phyloP scores from a whole-genome alignment of 2,797 vertebrate species.

The Acomys russatus region DNA sequence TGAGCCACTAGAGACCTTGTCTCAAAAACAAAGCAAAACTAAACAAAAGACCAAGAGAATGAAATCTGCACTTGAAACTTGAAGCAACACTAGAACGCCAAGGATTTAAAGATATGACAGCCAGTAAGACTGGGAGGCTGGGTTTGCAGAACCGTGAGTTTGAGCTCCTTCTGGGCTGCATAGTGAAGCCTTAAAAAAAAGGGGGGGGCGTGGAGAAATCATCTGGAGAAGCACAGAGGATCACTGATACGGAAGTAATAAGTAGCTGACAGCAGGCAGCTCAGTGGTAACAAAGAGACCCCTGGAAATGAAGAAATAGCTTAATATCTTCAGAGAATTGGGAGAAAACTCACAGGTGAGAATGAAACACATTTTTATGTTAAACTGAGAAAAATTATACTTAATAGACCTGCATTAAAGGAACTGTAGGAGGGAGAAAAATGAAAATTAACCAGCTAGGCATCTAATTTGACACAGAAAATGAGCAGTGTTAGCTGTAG shows the following conservation, averaged over 20 bases:
- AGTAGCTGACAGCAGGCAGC: not conserved
- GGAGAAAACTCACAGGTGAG: slow-evolving; percentile 14
- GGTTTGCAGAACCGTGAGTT: not conserved
- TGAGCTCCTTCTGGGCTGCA: too few relatives aligned
- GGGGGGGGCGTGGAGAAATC: not conserved
- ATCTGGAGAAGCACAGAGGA: not conserved
- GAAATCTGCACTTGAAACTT: not conserved
- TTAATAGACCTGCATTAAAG: slow-evolving; percentile 16
- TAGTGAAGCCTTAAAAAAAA: not conserved
- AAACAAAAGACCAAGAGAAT: not conserved
- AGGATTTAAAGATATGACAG: not conserved
- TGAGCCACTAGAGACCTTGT: not conserved
- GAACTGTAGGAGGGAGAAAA: not conserved
- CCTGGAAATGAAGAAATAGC: not conserved
- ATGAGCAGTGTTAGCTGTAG: slow-evolving; percentile 19
- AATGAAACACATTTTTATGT: slow-evolving; percentile 14
- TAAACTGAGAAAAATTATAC: slow-evolving; percentile 33
- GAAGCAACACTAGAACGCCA: not conserved
- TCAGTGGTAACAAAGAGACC: not conserved
- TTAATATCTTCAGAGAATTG: not conserved
- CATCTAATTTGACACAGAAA: not conserved
- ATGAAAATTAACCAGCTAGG: slow-evolving; percentile 41
- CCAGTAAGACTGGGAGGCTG: not conserved
- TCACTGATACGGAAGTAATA: not conserved
- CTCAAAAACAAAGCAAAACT: not conserved